A percentile compares a stretch with the other conserved stretches of the same genome.
phyloP scores from a whole-genome alignment of 2,113 vertebrate genomes.

The Elaphurus davidianus region DNA sequence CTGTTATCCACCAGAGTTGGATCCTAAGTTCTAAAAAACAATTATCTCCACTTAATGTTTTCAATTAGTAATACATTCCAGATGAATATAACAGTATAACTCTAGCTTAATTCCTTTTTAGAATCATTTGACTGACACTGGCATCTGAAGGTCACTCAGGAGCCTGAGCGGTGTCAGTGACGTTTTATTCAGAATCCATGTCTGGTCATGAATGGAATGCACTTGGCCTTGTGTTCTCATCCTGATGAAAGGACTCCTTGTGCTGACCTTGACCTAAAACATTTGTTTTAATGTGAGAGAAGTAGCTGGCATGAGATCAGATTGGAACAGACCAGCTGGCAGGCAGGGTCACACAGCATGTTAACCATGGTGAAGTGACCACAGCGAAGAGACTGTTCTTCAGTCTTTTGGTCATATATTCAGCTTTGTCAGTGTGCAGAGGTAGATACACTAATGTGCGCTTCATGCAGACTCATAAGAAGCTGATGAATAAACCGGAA shows the following conservation, averaged over 20 bases:
- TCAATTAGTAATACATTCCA: conserved; percentile 50
- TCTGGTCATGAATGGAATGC: conserved; percentile 42
- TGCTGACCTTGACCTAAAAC: background rate
- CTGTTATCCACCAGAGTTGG: background rate
- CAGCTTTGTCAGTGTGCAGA: background rate
- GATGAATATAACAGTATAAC: conserved; percentile 10
- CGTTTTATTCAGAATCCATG: conserved; percentile 36
- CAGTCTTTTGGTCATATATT: background rate
- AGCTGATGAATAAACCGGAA: background rate
- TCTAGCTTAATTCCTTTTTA: conserved; percentile 35
- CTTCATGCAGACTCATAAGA: background rate
- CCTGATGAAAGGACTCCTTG: conserved; percentile 31
- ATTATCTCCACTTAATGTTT: background rate
- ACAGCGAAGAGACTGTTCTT: background rate
- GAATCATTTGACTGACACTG: conserved; percentile 46
- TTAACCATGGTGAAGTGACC: background rate
- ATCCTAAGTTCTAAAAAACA: conserved; percentile 1
- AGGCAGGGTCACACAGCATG: background rate
- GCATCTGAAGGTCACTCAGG: conserved; percentile 54
- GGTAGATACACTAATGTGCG: background rate
- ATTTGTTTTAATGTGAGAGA: background rate
- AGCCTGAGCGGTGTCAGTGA: conserved; percentile 20
- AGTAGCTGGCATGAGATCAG: background rate
- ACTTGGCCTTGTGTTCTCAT: conserved; percentile 38
- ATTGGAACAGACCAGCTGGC: background rate